phyloP scores from a whole-genome alignment of 2,888 invertebrate genomes.

The Oscheius myriophilus region DNA sequence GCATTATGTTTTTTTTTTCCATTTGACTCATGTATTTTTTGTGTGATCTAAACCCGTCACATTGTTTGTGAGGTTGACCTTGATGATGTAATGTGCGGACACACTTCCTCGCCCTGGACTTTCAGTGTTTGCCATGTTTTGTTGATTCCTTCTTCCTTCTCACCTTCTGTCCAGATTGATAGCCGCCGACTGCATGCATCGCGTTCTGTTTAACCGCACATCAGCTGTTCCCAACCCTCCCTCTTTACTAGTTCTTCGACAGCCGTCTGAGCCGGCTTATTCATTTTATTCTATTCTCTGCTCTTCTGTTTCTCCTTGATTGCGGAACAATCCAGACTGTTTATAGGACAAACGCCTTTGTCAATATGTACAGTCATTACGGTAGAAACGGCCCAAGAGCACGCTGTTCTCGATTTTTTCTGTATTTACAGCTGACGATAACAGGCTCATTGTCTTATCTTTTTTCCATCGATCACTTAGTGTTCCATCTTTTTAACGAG shows the following conservation, averaged over 20 bases:
- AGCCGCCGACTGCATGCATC: slow-evolving; percentile 5
- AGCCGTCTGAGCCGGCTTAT: neutral
- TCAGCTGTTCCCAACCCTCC: neutral
- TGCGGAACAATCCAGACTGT: neutral
- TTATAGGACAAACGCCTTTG: neutral
- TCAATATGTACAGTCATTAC: neutral
- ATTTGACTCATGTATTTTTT: too few relatives aligned
- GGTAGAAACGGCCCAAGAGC: neutral
- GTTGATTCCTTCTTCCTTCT: neutral
- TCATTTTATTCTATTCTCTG: neutral
- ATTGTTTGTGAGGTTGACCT: too few relatives aligned
- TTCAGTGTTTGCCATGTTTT: too few relatives aligned
- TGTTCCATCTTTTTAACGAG: neutral
- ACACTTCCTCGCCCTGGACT: too few relatives aligned
- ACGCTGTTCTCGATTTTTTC: neutral
- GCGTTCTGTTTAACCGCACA: slow-evolving; percentile 4
- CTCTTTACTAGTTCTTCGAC: slow-evolving; percentile 2
- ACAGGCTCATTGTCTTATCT: slow-evolving; percentile 25
- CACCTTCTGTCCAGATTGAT: too few relatives aligned
- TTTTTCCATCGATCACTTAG: slow-evolving; percentile 8
- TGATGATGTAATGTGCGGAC: too few relatives aligned
- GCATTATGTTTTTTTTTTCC: too few relatives aligned
- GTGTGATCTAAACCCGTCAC: too few relatives aligned
- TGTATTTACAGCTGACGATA: slow-evolving; percentile 13
- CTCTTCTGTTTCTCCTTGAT: neutral